Conservation (phyloP, 2,888 invertebrate species). For the Eupsilia transversa region DNA sequence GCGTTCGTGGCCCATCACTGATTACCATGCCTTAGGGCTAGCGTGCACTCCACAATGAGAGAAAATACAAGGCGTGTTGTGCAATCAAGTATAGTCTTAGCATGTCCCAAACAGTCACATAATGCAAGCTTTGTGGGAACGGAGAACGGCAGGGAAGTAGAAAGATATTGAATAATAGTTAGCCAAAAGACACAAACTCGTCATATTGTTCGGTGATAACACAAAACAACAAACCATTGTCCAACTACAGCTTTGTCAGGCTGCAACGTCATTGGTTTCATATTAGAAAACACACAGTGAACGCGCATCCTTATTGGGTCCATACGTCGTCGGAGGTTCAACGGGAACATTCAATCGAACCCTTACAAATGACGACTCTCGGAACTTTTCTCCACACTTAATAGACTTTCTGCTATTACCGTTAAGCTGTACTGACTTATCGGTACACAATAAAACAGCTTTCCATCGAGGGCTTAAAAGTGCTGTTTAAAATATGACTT, state of each 20-base stretch:
- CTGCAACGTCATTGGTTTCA: neutral
- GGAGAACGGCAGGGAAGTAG: constrained; percentile 12
- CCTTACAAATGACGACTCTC: constrained; percentile 18
- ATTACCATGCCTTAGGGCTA: constrained; percentile 69
- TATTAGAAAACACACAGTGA: neutral
- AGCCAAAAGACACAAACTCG: neutral
- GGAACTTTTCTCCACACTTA: constrained; percentile 25
- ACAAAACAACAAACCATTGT: neutral
- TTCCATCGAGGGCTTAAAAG: constrained; percentile 15
- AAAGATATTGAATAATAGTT: constrained; percentile 20
- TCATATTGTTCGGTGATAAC: neutral
- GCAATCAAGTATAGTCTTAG: constrained; percentile 27
- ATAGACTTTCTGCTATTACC: constrained; percentile 50
- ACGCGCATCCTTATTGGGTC: constrained; percentile 7
- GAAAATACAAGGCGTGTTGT: constrained; percentile 40
- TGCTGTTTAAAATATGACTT: constrained; percentile 5
- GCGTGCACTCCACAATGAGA: constrained; percentile 46
- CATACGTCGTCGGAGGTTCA: constrained; percentile 6
- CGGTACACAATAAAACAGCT: constrained; percentile 11
- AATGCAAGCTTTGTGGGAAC: constrained; percentile 27
- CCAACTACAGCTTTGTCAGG: neutral
- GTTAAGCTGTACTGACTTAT: constrained; percentile 14
- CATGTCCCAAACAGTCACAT: constrained; percentile 41
- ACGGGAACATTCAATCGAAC: constrained; percentile 8
- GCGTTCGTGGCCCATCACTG: constrained; percentile 69